Base-by-base conservation (phyloP, 1,140 invertebrate genomes). In the Drosophila equinoxialis region DNA sequence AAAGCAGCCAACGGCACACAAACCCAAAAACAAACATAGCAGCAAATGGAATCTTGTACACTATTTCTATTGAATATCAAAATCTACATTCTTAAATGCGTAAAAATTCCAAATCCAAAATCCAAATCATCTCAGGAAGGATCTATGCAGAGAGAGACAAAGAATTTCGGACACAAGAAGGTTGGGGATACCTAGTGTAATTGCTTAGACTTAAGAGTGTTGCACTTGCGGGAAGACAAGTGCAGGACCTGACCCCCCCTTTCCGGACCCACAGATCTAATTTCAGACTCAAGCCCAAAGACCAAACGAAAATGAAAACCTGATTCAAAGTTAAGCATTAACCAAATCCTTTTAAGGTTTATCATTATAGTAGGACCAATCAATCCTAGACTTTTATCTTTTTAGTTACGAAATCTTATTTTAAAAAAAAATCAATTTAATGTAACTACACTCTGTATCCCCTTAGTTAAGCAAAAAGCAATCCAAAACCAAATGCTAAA, bases 391-490 rank as follows among this genome's bases (percentile, higher is more conserved):
- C 5, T 23, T 17, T 20, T 20, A 48, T 13, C 20, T 23, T 7
- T 23, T 23, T 51, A 23, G 45, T 51, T 23, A 23, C 45, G 23
- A 10, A 74, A 55, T 57, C 37, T 60, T 67, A 86, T 17, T 17
- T 17, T 35, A 8, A 37, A 61, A 61, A 66, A 62, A 80, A 81
- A 73, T 82, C 62, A 70, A 77, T 76, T 69, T 71, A 59, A 91
- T 79, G 90, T 91, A 91, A 91, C 90, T 91, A 90, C 90, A 91
- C 90, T 91, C 86, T 90, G 90, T 91, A 91, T 91, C 90, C 90
- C 90, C 90, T 90, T 89, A 85, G 81, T 81, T 90, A 90, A 90
- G 82, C 71, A 77, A 70, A 87, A 79, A 81, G 77, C 65, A 68
- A 74, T 30, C 33, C 58, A 76, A 77, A 37, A 69, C 17, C 17